Percentiles rank a stretch among this genome's conserved stretches.
phyloP scores from a whole-genome alignment of 23 tunicate genomes.

The Trididemnum nubilum region DNA sequence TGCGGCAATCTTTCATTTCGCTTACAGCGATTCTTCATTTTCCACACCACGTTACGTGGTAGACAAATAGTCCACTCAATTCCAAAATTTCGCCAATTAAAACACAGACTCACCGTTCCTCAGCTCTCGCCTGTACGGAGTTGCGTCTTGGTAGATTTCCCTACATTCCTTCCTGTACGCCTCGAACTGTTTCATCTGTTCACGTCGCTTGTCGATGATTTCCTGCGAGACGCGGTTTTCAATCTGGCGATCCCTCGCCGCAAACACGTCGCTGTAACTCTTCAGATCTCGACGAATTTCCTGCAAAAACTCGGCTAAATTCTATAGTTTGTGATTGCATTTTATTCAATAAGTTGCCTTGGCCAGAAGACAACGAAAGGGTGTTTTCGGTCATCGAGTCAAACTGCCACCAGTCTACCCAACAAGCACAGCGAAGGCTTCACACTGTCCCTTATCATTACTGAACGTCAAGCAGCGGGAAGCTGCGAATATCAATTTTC shows the following conservation, averaged over 20 bases:
- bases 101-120: conserved; percentile 60
- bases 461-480: no score
- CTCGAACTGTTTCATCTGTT: conserved; percentile 54
- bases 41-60: background rate
- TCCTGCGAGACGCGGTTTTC: conserved; percentile 85
- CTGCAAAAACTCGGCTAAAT: conserved; percentile 32
- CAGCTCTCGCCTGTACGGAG: conserved; percentile 81
- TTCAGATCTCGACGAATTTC: conserved; percentile 74
- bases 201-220: conserved; percentile 79
- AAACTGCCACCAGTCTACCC: no score
- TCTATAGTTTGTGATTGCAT: no score
- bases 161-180: conserved; percentile 47
- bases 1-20: no score
- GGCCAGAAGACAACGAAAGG: no score
- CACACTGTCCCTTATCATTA: no score
- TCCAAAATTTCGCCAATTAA: background rate
- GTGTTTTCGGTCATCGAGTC: no score
- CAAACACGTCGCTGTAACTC: conserved; percentile 80
- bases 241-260: conserved; percentile 86
- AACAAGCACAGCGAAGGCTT: background rate
- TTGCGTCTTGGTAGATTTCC: conserved; percentile 57
- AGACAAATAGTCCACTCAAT: background rate
- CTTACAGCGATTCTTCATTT: no score
- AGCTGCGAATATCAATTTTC: no score
- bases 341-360: no score